Base-by-base conservation (phyloP, 2,888 invertebrate genomes). In the Aphodius granarius region DNA sequence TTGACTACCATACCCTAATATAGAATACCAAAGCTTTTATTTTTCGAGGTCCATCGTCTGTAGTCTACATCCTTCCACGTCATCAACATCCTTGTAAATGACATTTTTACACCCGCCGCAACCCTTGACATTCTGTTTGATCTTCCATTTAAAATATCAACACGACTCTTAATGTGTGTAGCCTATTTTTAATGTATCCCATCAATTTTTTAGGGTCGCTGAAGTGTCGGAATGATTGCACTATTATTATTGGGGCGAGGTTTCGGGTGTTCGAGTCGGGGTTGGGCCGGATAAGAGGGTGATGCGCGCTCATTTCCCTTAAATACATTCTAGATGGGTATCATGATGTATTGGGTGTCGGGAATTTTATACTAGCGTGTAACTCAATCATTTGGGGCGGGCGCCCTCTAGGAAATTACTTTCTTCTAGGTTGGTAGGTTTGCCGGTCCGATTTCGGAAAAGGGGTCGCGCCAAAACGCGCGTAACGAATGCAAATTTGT, bases 291-390 rank as follows among this genome's bases (percentile, higher is more conserved):
- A 43, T 43, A 43, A 43, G 43, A 43, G 43, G 43, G 43, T 3
- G 65, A 65, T 65, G 65, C 19, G 19, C 65, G n/a, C 68, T 22
- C 68, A 20, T 68, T 68, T 20, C 68, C 68, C 20, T 68, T 68
- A 68, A 22, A 68, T 22, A 22, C 68, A 20, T 22, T 68, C 21
- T 22, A 68, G 68, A 68, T 68, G n/a, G 20, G 20, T 68, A 68
- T 68, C 68, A 21, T 68, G 68, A 68, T 68, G 68, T 68, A 68
- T 68, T 68, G 68, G 68, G 43, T 43, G 43, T 43, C 43, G 43
- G 43, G 43, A 43, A 43, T 43, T 43, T 43, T 43, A 43, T 43
- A 43, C 43, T 43, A 43, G 43, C 43, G 43, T 43, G 43, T 43
- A 43, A 43, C 43, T 43, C 43, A 43, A 43, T 43, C 43, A 43